phyloP scores from a whole-genome alignment of 2,888 invertebrate genomes.

The Xanthia icteritia region DNA sequence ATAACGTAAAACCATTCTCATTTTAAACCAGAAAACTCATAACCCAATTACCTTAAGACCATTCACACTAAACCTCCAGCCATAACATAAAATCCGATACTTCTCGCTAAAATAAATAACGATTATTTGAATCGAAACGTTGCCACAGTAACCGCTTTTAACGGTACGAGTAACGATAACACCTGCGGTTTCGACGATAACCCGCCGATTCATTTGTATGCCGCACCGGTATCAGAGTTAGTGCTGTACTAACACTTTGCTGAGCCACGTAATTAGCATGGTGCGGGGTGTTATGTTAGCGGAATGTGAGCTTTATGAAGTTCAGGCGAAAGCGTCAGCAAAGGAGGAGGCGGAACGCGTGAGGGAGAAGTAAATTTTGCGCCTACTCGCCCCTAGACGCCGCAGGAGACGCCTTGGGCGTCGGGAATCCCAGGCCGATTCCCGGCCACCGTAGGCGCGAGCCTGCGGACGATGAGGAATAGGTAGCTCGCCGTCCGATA shows the following conservation, averaged over 20 bases:
- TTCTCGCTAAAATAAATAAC: constrained; percentile 69
- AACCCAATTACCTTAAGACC: constrained; percentile 32
- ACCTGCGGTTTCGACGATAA: constrained; percentile 72
- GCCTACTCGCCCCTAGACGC: no score
- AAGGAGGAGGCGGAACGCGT: no score
- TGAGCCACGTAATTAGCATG: constrained; percentile 66
- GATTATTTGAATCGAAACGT: constrained; percentile 70
- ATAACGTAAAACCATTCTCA: constrained; percentile 17
- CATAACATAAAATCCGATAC: constrained; percentile 55
- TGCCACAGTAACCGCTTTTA: constrained; percentile 68
- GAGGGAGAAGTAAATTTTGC: no score
- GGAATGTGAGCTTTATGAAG: constrained; percentile 36
- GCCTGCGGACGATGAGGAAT: no score
- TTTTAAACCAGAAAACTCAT: constrained; percentile 27
- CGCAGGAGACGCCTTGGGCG: no score
- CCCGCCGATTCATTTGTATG: constrained; percentile 67
- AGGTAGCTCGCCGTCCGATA: no score
- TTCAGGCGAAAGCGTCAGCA: no score
- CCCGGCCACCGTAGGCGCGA: no score
- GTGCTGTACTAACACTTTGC: constrained; percentile 66
- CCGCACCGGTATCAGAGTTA: constrained; percentile 60
- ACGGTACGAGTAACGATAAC: constrained; percentile 72
- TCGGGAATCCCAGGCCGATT: no score
- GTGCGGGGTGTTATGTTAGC: constrained; percentile 52
- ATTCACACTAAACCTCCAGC: constrained; percentile 36